These are phyloP conservation scores for Oophaga sylvatica DNA, from an alignment of 2,797 vertebrate species.

Conservation along the genomic window DNA sequence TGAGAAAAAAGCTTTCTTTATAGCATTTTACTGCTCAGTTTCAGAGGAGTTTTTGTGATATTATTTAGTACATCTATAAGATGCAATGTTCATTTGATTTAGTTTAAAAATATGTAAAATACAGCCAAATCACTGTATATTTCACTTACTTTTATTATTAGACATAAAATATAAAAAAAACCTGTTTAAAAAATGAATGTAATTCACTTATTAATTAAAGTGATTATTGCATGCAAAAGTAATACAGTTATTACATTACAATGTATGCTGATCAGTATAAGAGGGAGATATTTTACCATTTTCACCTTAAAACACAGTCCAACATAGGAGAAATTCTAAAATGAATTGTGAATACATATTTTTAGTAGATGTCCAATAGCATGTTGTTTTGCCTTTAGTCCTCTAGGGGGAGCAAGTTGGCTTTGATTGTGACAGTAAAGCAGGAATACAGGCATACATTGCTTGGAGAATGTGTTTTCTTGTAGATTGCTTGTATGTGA, in stretches of 20 bases:
- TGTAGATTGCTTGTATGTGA: not conserved
- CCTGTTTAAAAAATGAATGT: not conserved
- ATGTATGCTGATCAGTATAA: not conserved
- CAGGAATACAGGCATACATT: not conserved
- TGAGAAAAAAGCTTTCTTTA: too few species aligned
- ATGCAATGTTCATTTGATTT: too few species aligned
- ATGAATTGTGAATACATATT: not conserved
- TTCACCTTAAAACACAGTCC: not conserved
- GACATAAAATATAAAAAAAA: not conserved
- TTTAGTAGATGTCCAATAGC: not conserved
- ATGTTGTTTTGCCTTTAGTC: slow-evolving; percentile 1
- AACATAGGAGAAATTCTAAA: not conserved
- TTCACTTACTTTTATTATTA: not conserved
- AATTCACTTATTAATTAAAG: not conserved
- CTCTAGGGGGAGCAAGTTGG: slow-evolving; percentile 33
- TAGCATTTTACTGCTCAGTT: too few species aligned
- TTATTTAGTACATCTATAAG: too few species aligned
- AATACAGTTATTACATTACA: too few species aligned
- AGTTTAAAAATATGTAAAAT: too few species aligned
- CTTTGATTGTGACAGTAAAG: not conserved
- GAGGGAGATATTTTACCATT: not conserved
- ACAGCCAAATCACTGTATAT: not conserved
- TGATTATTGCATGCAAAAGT: not conserved
- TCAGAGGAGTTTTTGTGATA: too few species aligned
- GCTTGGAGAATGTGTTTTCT: not conserved